Conservation (phyloP, 2,888 invertebrate genomes). For the Meganola albula region DNA sequence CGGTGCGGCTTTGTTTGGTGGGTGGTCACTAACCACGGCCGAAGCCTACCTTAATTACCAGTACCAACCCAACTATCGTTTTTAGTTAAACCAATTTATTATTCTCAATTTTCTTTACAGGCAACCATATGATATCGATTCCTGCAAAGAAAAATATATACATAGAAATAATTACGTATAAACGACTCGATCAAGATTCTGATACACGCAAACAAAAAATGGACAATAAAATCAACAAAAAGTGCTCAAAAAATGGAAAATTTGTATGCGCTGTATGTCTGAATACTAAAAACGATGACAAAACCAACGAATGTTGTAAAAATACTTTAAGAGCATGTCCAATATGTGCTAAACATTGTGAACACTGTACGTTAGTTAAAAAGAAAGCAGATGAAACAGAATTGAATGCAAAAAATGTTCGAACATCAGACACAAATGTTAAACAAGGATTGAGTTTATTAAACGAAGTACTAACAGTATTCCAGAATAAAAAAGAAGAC, state of each 20-base stretch:
- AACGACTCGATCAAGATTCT: constrained; percentile 12
- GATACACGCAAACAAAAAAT: constrained; percentile 14
- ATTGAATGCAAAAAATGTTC: constrained; percentile 35
- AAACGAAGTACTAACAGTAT: constrained; percentile 60
- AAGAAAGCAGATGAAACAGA: constrained; percentile 15
- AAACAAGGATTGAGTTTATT: constrained; percentile 47
- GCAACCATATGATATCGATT: constrained; percentile 45
- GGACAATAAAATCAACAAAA: constrained; percentile 23
- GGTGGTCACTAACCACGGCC: no score
- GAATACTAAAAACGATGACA: constrained; percentile 26
- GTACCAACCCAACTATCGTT: not conserved
- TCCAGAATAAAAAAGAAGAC: constrained; percentile 51
- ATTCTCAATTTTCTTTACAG: constrained; percentile 18
- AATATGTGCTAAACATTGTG: constrained; percentile 33
- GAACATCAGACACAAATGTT: constrained; percentile 45
- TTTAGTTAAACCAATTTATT: not conserved
- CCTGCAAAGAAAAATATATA: constrained; percentile 35
- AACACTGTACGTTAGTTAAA: constrained; percentile 7
- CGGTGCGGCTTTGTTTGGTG: no score
- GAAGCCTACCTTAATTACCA: no score
- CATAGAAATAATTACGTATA: constrained; percentile 53
- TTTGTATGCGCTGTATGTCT: constrained; percentile 56
- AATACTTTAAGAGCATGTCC: constrained; percentile 35
- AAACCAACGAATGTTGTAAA: constrained; percentile 17
- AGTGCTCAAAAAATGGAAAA: constrained; percentile 23